Percentiles rank a stretch among this genome's conserved stretches.
These are phyloP conservation scores for Apotomis capreana DNA, from an alignment of 2,888 invertebrate species.

Conservation along the genomic window DNA sequence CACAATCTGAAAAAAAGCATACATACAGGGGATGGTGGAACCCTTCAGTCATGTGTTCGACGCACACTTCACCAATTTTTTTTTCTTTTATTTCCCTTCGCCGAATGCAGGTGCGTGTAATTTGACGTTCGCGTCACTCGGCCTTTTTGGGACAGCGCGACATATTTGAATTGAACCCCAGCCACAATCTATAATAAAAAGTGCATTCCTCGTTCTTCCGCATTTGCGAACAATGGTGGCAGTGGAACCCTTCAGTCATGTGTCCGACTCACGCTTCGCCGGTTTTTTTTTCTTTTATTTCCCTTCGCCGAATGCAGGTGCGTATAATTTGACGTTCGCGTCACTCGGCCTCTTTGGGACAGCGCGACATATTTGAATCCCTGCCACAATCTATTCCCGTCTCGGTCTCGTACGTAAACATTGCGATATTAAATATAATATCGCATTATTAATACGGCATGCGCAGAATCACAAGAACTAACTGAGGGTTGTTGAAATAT, in stretches of 20 bases:
- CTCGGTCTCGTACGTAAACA: constrained; percentile 74
- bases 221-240: too few species aligned
- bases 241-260: too few species aligned
- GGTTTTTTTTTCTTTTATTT: constrained; percentile 1
- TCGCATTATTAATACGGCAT: constrained; percentile 52
- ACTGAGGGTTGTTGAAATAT: constrained; percentile 1
- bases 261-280: too few species aligned
- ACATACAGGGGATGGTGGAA: too few species aligned
- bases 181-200: constrained; percentile 69
- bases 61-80: background rate
- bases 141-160: constrained; percentile 73
- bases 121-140: constrained; percentile 49
- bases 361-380: constrained; percentile 81
- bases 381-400: constrained; percentile 78
- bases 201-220: too few species aligned
- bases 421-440: constrained; percentile 61
- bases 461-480: constrained; percentile 12
- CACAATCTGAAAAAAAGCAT: constrained; percentile 61
- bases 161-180: constrained; percentile 83
- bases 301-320: constrained; percentile 29
- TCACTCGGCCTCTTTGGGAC: constrained; percentile 66
- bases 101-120: constrained; percentile 40
- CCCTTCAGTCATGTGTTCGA: too few species aligned
- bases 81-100: background rate
- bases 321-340: constrained; percentile 46